Evolutionary conservation across 2,888 invertebrate genomes (phyloP), one percentile per base, ranked within the genome.

Genomic region (Hirtodrosophila confusa): DNA sequence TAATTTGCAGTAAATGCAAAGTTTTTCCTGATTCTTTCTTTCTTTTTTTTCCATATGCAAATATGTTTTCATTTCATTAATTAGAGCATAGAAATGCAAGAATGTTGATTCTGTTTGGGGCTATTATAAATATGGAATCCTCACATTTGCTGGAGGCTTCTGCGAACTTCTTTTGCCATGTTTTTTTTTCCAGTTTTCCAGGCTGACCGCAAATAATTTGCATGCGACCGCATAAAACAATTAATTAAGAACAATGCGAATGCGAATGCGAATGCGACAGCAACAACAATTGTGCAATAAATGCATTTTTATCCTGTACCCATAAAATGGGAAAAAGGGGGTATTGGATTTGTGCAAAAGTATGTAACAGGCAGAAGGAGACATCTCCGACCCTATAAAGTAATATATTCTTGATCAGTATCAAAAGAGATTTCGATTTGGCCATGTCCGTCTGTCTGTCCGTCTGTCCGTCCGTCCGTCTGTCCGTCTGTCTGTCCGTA

Each of bases 271-370:
- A 41, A 51, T 65, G 50, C 12, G 39, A 47, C 37, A 45, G 24
- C 23, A 36, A 24, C 40, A 41, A 33, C 24, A 55, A 60, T 58
- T 39, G 39, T 29, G 23, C 37, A 69, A 80, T 54, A 84, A 82
- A 86, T 86, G 80, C 70, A 82, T 72, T 72, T 82, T 86, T 80
- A 84, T n/a, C n/a, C n/a, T n/a, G n/a, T n/a, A n/a, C n/a, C n/a
- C n/a, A n/a, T n/a, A n/a, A n/a, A n/a, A n/a, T n/a, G n/a, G n/a
- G n/a, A n/a, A n/a, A n/a, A n/a, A n/a, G n/a, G n/a, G n/a, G n/a
- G n/a, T n/a, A n/a, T n/a, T n/a, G n/a, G n/a, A n/a, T n/a, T n/a
- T n/a, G n/a, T n/a, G n/a, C n/a, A n/a, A n/a, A n/a, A n/a, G n/a
- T n/a, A n/a, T n/a, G n/a, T n/a, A n/a, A n/a, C n/a, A n/a, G n/a